These are phyloP conservation scores for Albula glossodonta DNA, from an alignment of 2,113 vertebrate species.

Conservation along the genomic window DNA sequence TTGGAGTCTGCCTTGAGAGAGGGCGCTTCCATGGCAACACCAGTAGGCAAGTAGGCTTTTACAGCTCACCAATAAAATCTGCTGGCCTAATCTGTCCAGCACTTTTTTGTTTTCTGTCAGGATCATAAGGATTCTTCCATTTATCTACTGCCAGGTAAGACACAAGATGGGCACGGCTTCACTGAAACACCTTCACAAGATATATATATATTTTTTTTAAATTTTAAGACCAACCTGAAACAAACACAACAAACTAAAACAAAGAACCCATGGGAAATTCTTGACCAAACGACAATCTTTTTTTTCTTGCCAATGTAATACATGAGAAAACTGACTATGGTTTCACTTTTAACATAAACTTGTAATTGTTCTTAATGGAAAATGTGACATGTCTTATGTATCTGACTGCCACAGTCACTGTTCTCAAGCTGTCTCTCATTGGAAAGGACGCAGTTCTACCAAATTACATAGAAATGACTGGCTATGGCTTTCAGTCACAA, in stretches of 20 bases:
- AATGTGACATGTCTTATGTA: no score
- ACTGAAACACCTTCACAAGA: background rate
- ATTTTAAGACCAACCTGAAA: background rate
- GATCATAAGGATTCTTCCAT: background rate
- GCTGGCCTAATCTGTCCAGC: constrained; percentile 45
- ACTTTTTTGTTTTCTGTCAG: background rate
- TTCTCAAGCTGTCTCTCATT: no score
- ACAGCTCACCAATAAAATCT: constrained; percentile 61
- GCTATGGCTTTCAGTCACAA: no score
- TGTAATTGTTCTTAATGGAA: no score
- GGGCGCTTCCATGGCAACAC: constrained; percentile 64
- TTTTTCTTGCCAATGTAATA: no score
- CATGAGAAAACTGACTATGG: no score
- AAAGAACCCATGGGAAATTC: background rate
- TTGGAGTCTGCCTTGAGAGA: constrained; percentile 48
- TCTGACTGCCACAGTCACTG: no score
- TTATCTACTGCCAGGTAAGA: background rate
- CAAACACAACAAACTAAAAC: background rate
- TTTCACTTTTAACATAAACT: no score
- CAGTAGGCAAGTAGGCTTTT: constrained; percentile 49
- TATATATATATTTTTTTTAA: background rate
- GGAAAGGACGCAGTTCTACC: no score
- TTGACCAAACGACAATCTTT: background rate
- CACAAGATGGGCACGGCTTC: background rate
- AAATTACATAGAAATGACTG: no score